A percentile compares a stretch with the other conserved stretches of the same genome.
phyloP scores from a whole-genome alignment of 2,888 invertebrate species.

The Chloromyia formosa region DNA sequence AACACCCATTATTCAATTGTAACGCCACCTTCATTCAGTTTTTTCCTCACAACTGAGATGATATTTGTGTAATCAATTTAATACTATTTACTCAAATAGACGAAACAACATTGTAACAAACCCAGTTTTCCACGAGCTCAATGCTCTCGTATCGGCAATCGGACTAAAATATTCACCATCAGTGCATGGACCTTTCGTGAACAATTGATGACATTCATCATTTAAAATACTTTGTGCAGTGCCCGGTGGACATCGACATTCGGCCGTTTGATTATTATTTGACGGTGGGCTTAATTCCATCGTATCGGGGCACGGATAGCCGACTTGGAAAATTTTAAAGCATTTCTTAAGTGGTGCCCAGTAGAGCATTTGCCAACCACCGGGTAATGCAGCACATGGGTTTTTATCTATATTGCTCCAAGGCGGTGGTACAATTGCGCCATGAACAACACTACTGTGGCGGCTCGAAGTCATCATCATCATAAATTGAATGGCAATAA shows the following conservation, averaged over 20 bases:
- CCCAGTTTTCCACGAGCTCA: constrained; percentile 51
- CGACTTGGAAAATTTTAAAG: constrained; percentile 86
- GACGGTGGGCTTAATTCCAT: constrained; percentile 80
- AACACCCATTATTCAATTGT: no score
- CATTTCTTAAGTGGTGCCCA: constrained; percentile 86
- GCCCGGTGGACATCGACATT: constrained; percentile 85
- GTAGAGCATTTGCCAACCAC: constrained; percentile 86
- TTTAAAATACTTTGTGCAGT: constrained; percentile 76
- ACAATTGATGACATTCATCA: constrained; percentile 77
- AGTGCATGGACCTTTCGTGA: constrained; percentile 77
- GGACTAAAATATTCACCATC: constrained; percentile 81
- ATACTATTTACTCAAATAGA: not conserved
- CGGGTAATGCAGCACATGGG: constrained; percentile 81
- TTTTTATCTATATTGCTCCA: constrained; percentile 86
- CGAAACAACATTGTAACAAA: constrained; percentile 33
- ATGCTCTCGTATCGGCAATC: constrained; percentile 60
- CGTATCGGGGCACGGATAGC: constrained; percentile 83
- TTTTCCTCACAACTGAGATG: not conserved
- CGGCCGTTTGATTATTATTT: constrained; percentile 69
- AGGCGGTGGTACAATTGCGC: constrained; percentile 70
- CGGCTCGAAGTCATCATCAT: not conserved
- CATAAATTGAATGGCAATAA: not conserved
- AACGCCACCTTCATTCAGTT: no score
- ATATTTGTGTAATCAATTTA: not conserved
- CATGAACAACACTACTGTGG: not conserved